Base-by-base conservation (phyloP, 2,797 vertebrate species). In the Notamacropus eugenii region DNA sequence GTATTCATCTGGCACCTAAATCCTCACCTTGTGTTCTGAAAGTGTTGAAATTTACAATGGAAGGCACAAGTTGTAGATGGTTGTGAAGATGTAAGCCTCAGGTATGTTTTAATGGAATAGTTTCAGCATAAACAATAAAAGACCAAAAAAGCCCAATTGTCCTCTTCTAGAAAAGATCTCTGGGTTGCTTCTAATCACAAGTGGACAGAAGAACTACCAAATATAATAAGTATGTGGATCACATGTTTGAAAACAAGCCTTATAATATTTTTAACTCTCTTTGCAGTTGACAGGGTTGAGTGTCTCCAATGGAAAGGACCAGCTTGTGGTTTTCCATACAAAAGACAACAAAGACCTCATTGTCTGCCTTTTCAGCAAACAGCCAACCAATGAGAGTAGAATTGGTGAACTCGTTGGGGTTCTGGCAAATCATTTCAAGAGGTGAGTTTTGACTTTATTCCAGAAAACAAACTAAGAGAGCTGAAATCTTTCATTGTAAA, bases 311-410 rank as follows among this genome's bases (percentile, higher is more conserved):
- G 99, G 99, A 93, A 99, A 99, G 98, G 99, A 99, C 99, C 99
- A 99, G 98, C 99, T 99, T 56, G 99, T 99, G 74, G 99, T 99
- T 97, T 99, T 99, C 98, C 99, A 99, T 98, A 99, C 99, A 9
- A 99, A 99, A 94, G 99, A 99, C 99, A 99, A 98, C 99, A 98
- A 99, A 97, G 99, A 99, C 97, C 99, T 99, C 92, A 99, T 99
- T 40, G 99, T 99, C 96, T 99, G 99, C 96, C 99, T 99, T 96
- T 99, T 99, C 98, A 99, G 99, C 92, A 99, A 99, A 91, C 99
- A 99, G 96, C 99, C 99, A 28, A 98, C 99, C 46, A 98, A 98
- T 0, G 99, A 99, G 98, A 99, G 98, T 98, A 99, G 99, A 97
- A 99, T 99, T 22, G 99, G 99, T 22, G 99, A 99, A 98, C 99